phyloP scores from a whole-genome alignment of 2,888 invertebrate genomes.

The Chymomyza caudatula region DNA sequence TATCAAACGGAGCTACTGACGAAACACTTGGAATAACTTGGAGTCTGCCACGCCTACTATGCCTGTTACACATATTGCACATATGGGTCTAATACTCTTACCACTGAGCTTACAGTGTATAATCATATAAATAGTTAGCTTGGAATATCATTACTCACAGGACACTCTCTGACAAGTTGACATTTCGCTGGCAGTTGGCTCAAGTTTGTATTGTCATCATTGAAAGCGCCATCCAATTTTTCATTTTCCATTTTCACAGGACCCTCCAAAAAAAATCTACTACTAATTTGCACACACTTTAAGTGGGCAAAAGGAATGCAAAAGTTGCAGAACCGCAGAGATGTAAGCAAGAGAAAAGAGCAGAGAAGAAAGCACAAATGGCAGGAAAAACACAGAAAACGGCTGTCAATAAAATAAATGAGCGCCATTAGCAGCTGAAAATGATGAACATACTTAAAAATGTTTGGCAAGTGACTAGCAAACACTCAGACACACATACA shows the following conservation, averaged over 20 bases:
- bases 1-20: no score
- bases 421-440: constrained; percentile 51
- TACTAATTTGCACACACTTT: constrained; percentile 65
- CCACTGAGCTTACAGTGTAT: no score
- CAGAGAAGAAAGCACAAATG: not conserved
- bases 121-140: no score
- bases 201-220: not conserved
- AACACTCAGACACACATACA: not conserved
- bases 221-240: not conserved
- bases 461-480: constrained; percentile 18
- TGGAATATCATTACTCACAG: no score
- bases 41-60: no score
- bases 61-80: no score
- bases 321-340: not conserved
- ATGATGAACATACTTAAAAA: constrained; percentile 47
- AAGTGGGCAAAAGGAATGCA: constrained; percentile 31
- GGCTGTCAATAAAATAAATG: constrained; percentile 68
- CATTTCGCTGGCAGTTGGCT: not conserved
- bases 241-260: not conserved
- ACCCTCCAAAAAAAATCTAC: constrained; percentile 35
- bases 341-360: not conserved
- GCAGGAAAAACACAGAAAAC: constrained; percentile 12
- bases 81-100: no score
- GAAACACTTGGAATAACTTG: no score
- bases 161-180: not conserved